Base-by-base conservation (phyloP, 2,888 invertebrate genomes). In the Apamea anceps region DNA sequence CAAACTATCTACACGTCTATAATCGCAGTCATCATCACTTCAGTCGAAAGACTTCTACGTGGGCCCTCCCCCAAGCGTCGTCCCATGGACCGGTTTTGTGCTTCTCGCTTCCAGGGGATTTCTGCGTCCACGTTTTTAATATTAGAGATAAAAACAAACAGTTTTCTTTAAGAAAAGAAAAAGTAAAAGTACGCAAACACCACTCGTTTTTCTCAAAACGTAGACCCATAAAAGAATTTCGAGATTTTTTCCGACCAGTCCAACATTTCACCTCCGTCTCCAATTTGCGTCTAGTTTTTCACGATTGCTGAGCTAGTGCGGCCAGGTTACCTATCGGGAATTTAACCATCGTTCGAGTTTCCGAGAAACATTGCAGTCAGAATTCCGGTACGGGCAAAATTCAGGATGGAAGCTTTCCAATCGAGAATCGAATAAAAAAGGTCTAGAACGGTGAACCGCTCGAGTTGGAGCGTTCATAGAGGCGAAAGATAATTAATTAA, bases 401-500 rank as follows among this genome's bases (percentile, higher is more conserved):
- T 45, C 32, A 60, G 42, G 42, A 21, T 63, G 48, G 45, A 48
- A 63, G n/a, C 67, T 77, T 54, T 21, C 62, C n/a, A 57, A 57
- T 84, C 18, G 63, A 75, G 68, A 75, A 84, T 75, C 42, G 51
- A 80, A 72, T 68, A 65, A 85, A 84, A 48, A 84, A 67, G 21
- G 18, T 32, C 21, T 70, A 21, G 66, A 70, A 48, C 48, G 54
- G 66, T 74, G 62, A 42, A 51, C 79, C 13, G 51, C 51, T 67
- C 32, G 42, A 54, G 25, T n/a, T 3, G 15, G n/a, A 68, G 37
- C 32, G 57, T 57, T 21, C 67, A 48, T 48, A 37, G 18, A 25
- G 18, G 60, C 54, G 6, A 79, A 37, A 70, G 57, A 70, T 79
- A 79, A 84, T 79, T 84, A 65, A 84, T 79, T 84, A 70, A 79